phyloP scores from a whole-genome alignment of 1,140 invertebrate genomes.

The Ephestia elutella region DNA sequence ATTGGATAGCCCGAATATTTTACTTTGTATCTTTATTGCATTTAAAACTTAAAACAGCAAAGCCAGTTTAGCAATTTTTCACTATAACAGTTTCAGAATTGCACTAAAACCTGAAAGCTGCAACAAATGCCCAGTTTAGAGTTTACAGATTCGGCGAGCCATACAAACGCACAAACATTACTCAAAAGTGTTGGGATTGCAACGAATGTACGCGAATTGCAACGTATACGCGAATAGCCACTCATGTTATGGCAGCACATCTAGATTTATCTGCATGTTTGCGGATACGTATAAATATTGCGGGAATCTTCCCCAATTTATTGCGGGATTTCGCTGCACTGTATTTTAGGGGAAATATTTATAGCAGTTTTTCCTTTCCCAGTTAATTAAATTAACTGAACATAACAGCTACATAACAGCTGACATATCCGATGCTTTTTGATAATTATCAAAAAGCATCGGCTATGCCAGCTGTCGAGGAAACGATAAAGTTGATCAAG shows the following conservation, averaged over 20 bases:
- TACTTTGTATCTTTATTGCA: not conserved
- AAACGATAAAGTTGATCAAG: no score
- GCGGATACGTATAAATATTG: conserved; percentile 1
- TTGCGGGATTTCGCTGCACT: not conserved
- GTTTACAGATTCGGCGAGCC: not conserved
- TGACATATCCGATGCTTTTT: no score
- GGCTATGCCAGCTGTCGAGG: no score
- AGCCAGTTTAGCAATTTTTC: not conserved
- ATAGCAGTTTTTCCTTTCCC: not conserved
- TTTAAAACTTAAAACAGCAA: not conserved
- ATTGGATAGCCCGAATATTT: no score
- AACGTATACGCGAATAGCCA: not conserved
- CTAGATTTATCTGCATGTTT: not conserved
- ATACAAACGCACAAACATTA: not conserved
- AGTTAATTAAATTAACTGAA: not conserved
- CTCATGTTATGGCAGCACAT: not conserved
- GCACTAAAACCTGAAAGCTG: conserved; percentile 18
- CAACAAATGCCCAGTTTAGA: not conserved
- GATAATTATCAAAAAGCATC: no score
- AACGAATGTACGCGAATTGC: not conserved
- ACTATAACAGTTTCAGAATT: not conserved
- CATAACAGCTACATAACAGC: no score
- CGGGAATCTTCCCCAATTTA: conserved; percentile 1
- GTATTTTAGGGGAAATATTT: not conserved
- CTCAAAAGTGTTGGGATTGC: not conserved